Base-by-base conservation (phyloP, 2,888 invertebrate species). In the Drosophila helvetica region DNA sequence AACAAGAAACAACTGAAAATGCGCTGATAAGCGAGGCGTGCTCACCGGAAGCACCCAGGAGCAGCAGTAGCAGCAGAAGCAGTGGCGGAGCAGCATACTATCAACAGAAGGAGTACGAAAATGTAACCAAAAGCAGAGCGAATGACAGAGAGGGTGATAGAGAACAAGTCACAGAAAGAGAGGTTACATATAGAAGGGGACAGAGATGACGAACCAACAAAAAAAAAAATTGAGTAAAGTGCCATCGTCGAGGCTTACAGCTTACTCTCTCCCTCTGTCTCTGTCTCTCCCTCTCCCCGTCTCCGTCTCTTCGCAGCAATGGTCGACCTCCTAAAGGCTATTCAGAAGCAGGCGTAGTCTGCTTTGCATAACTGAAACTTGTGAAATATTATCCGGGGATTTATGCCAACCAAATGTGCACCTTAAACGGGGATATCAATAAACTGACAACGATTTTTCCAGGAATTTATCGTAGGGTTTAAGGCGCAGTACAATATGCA, bases 21-120 rank as follows among this genome's bases (percentile, higher is more conserved):
- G 65, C 76, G 80, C 72, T 78, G 87, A 85, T 87, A 85, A 85
- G 80, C 74, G 75, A 78, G 87, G 80, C 77, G 82, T 82, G 70
- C 73, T 70, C 77, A 82, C 77, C 85, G 87, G 85, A 84, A 80
- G 77, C 69, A 18, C 42, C 9, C 9, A n/a, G 54, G 43, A 30
- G n/a, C 52, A 54, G 25, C 47, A 18, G 46, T n/a, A 27, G 22
- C 45, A 18, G 30, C 45, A 15, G 33, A 10, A 33, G 33, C 33
- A 38, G 15, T 38, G 33, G 15, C 33, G 6, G 33, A 38, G 33
- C 6, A 38, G 33, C 33, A 5, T 2, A 22, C 4, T 22, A 22
- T 22, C 33, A 38, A 15, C 7, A n/a, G 38, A 38, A 38, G 7
- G 38, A 38, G 38, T n/a, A 53, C n/a, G 22, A 61, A 64, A 78